Evolutionary conservation across 2,888 invertebrate species (phyloP).

Genomic region (Pelosia muscerda): DNA sequence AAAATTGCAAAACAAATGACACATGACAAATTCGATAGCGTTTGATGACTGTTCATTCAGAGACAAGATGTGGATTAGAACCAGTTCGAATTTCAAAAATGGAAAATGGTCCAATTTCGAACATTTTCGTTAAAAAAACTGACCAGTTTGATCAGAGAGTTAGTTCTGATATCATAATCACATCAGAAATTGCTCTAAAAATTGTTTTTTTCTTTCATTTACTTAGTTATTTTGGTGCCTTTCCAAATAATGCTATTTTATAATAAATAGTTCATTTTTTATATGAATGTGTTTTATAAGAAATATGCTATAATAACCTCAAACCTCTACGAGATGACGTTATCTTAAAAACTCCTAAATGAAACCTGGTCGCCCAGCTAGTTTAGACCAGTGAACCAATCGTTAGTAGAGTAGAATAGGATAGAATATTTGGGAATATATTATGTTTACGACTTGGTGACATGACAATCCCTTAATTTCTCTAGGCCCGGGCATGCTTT

Average conservation of each 20-base stretch:
- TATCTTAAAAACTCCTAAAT: no score
- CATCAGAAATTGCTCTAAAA: neutral
- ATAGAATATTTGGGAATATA: no score
- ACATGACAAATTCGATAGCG: neutral
- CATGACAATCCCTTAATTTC: no score
- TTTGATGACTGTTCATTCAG: neutral
- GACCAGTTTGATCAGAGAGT: no score
- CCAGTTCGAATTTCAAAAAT: neutral
- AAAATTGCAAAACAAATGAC: slow-evolving; percentile 4
- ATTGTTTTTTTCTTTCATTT: neutral
- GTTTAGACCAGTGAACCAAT: no score
- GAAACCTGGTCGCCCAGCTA: no score
- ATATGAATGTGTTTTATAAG: no score
- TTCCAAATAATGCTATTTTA: neutral
- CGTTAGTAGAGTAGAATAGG: no score
- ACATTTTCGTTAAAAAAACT: slow-evolving; percentile 1
- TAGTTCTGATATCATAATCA: no score
- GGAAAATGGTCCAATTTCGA: neutral
- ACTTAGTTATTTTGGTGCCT: neutral
- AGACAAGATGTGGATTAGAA: neutral
- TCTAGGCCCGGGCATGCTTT: no score
- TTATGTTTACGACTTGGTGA: no score
- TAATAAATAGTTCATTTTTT: no score
- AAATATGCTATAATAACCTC: neutral
- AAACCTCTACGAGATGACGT: neutral